Percentiles rank a stretch among this genome's conserved stretches.
These are phyloP conservation scores for Phenganax marumi DNA, from an alignment of 92 coral and sea anemone genomes.

Conservation along the genomic window DNA sequence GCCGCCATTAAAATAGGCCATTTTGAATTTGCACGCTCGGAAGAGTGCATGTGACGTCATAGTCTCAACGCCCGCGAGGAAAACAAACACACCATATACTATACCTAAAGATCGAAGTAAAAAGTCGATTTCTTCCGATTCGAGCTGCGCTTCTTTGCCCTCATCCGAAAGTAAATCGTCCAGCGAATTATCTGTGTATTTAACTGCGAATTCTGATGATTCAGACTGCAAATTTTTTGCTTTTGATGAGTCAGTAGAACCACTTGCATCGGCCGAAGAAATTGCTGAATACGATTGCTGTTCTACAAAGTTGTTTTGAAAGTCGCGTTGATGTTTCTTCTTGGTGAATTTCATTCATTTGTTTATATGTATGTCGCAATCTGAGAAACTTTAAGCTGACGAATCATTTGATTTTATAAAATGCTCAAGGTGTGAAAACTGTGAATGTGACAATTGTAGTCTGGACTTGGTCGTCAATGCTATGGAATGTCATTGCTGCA, in stretches of 20 bases:
- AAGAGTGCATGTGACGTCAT: constrained; percentile 30
- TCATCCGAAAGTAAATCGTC: neutral
- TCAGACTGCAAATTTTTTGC: neutral
- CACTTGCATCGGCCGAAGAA: constrained; percentile 13
- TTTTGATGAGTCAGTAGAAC: constrained; percentile 5
- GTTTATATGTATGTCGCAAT: neutral
- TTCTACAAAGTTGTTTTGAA: constrained; percentile 1
- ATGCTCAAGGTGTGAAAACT: neutral
- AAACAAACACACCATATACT: neutral
- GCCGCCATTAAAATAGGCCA: constrained; percentile 20
- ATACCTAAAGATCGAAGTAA: neutral
- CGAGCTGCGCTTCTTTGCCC: neutral
- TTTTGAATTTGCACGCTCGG: neutral
- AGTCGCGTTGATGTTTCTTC: constrained; percentile 9
- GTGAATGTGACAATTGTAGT: constrained; percentile 11
- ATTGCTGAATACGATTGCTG: constrained; percentile 8
- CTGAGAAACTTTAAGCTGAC: neutral
- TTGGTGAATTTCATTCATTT: constrained; percentile 8
- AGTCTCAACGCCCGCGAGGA: constrained; percentile 1
- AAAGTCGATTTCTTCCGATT: constrained; percentile 10
- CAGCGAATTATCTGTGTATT: neutral
- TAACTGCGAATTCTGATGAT: neutral
- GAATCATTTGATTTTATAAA: neutral
- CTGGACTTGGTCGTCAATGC: neutral
- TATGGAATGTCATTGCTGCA: constrained; percentile 3